phyloP scores from a whole-genome alignment of 1,140 invertebrate species.

The Nephila pilipes region DNA sequence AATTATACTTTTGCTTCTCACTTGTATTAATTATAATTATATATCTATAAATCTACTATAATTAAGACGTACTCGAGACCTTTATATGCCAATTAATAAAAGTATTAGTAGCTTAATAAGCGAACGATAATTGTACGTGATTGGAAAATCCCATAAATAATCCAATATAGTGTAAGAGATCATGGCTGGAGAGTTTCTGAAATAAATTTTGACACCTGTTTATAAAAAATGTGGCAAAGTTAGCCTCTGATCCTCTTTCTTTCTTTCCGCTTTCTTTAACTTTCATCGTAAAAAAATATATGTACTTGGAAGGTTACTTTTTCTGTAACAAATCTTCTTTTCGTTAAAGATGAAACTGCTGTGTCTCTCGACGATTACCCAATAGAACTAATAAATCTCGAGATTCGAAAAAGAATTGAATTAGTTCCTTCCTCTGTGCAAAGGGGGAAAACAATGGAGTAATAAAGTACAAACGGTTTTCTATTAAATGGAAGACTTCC shows the following conservation, averaged over 20 bases:
- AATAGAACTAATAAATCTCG: neutral
- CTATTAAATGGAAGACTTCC: neutral
- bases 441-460: neutral
- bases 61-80: no score
- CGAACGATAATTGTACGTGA: neutral
- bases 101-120: no score
- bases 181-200: neutral
- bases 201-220: neutral
- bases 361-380: neutral
- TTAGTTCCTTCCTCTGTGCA: neutral
- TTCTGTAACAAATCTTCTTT: neutral
- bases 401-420: neutral
- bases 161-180: neutral
- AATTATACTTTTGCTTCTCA: no score
- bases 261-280: neutral
- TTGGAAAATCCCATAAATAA: neutral
- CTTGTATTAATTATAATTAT: no score
- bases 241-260: neutral
- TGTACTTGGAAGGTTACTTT: neutral
- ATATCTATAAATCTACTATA: no score
- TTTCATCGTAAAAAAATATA: neutral
- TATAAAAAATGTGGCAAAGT: neutral
- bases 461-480: slow-evolving; percentile 8
- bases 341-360: neutral
- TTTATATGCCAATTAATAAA: no score